Base-by-base conservation (phyloP, 2,888 invertebrate genomes). In the Conops quadrifasciatus region DNA sequence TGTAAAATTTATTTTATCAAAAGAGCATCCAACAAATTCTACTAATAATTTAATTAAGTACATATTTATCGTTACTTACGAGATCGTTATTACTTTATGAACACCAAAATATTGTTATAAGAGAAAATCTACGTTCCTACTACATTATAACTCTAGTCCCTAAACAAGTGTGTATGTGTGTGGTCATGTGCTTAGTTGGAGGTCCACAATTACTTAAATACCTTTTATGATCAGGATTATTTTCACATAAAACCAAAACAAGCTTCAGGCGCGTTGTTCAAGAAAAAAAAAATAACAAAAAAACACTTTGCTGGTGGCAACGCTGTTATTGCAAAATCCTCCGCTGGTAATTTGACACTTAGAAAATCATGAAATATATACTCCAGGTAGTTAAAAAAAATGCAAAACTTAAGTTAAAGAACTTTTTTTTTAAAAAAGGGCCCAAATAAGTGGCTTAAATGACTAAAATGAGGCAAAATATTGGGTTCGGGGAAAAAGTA, bases 41-140 rank as follows among this genome's bases (percentile, higher is more conserved):
- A 9, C 11, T 45, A 45, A 45, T 45, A 45, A 1, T n/a, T n/a
- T n/a, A n/a, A n/a, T n/a, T n/a, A n/a, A n/a, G n/a, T n/a, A n/a
- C n/a, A n/a, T n/a, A 11, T 53, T 43, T 9, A 53, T 13, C 21
- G 53, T 21, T 53, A 21, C 21, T 7, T 1, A 7, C 19, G 53
- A 53, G 53, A 24, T 53, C 53, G 13, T 53, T 53, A 53, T 21
- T 21, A 53, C 53, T 53, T 53, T n/a, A n/a, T n/a, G n/a, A n/a
- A n/a, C n/a, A n/a, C n/a, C n/a, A n/a, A n/a, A n/a, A n/a, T n/a
- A n/a, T n/a, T n/a, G n/a, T n/a, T n/a, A n/a, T n/a, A n/a, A n/a
- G n/a, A n/a, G n/a, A n/a, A n/a, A n/a, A n/a, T n/a, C n/a, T n/a
- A n/a, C n/a, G n/a, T n/a, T n/a, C n/a, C n/a, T n/a, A n/a, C n/a